Evolutionary conservation across 2,113 vertebrate species (phyloP), one percentile per base, ranked within the genome.

Genomic region (Prionailurus bengalensis): DNA sequence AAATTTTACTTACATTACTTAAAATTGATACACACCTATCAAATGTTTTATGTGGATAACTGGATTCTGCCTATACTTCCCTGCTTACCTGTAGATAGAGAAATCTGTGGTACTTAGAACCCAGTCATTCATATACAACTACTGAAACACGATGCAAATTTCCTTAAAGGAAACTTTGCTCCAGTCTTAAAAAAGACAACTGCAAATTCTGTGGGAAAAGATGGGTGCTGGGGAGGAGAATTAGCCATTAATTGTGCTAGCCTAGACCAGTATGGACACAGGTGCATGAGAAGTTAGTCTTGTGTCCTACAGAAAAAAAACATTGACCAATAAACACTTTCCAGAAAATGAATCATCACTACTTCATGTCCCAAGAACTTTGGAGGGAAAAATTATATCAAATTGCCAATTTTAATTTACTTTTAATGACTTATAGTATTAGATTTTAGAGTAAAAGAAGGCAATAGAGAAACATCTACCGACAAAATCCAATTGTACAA

Each of bases 341-440:
- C 36, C 88, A 95, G 29, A 84, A 94, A 84, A 19, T 84, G 42
- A 84, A 87, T 70, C 58, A 86, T 78, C 39, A 92, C 25, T 91
- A 89, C 8, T 11, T 48, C 16, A 89, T 51, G 81, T 91, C 36
- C 55, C 58, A 92, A 93, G 21, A 97, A 94, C 33, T 94, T 15
- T 78, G 66, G 66, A 93, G 42, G n/a, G 58, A 42, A 97, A 92
- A 93, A 93, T 8, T 78, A 0, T 68, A 83, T 88, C 36, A 91
- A 97, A 83, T 39, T 87, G 83, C 39, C 70, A 81, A 95, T 80
- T 95, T 94, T 74, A 94, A 94, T 76, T 97, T 86, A 92, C 51
- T 73, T 97, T 80, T 93, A 23, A 92, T 89, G 42, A 87, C 55
- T 90, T 84, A 94, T 2, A 79, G 33, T 76, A 83, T 39, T 81